Percentiles rank a stretch among this genome's conserved stretches.
phyloP scores from a whole-genome alignment of 2,113 vertebrate species.

The Trochalopteron elliotii region DNA sequence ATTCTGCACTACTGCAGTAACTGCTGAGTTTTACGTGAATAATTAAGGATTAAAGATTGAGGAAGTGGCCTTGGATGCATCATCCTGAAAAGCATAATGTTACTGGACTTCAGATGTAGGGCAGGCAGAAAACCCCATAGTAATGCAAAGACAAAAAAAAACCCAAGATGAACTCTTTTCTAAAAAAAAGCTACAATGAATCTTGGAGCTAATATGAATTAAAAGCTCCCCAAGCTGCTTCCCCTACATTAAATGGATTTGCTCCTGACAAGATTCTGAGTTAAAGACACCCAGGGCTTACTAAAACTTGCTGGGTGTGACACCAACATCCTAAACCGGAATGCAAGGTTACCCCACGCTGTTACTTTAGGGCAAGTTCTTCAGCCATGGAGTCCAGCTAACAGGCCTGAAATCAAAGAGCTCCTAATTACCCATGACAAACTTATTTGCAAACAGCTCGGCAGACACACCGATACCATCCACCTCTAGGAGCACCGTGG shows the following conservation, averaged over 20 bases:
- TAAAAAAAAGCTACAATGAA: neutral
- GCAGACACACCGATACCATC: neutral
- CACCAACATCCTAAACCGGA: neutral
- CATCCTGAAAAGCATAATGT: neutral
- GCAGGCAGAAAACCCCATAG: neutral
- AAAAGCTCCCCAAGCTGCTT: neutral
- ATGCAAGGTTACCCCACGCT: neutral
- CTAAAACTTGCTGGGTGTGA: neutral
- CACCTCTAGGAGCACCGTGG: neutral
- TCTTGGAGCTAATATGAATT: neutral
- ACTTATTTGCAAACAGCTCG: conserved; percentile 3
- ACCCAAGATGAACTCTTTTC: neutral
- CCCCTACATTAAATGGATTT: neutral
- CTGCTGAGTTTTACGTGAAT: neutral
- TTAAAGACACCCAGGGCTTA: neutral
- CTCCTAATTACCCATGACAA: conserved; percentile 12
- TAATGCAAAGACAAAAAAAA: neutral
- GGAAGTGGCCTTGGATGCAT: neutral
- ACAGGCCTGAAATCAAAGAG: neutral
- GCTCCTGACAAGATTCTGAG: neutral
- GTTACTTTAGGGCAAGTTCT: conserved; percentile 21
- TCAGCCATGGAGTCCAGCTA: neutral
- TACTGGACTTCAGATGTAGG: neutral
- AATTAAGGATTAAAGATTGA: neutral
- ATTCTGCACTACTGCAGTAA: neutral